Evolutionary conservation across 2,113 vertebrate species (phyloP), one percentile per base, ranked within the genome.

Genomic region (Oreotragus oreotragus): DNA sequence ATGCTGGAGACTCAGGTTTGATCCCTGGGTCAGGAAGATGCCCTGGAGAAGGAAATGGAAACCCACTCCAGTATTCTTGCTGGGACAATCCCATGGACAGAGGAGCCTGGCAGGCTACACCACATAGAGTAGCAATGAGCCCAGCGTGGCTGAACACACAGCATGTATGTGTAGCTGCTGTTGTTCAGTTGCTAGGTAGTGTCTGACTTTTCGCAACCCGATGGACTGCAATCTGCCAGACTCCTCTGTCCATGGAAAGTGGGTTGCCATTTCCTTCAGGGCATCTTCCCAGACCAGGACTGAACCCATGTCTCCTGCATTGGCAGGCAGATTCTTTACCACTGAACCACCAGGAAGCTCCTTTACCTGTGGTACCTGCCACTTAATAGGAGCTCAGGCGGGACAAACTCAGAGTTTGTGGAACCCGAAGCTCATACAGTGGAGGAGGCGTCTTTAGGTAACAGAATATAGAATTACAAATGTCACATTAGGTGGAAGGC

Each of bases 61-160:
- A 27, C 70, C 70, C 70, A 43, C 70, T 76, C 12, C 39, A 15
- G 39, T 76, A 4, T 76, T 76, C 12, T 76, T 76, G 39, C 70
- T 12, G 0, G 23, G 70, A 43, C 7, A 76, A 15, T 43, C 70
- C 70, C 23, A 27, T 7, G 70, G 70, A 27, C 70, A 43, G 70
- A 27, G 70, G 12, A 14, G 39, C 39, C 70, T 43, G 23, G 23
- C 1, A 2, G 36, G 12, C 21, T 43, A 27, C 6, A 76, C 16
- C 39, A 43, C 70, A 14, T 3, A 14, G 12, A 7, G 12, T 0
- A 4, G 12, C 70, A 15, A 0, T 23, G 70, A 76, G 12, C 15
- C 21, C 6, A 23, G 12, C 39, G 5, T 7, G 39, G 6, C 70
- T 76, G 39, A 7, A 23, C 23, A 76, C 70, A 14, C 23, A 27